Base-by-base conservation (phyloP, 2,888 invertebrate species). In the Chrysina gloriosa region DNA sequence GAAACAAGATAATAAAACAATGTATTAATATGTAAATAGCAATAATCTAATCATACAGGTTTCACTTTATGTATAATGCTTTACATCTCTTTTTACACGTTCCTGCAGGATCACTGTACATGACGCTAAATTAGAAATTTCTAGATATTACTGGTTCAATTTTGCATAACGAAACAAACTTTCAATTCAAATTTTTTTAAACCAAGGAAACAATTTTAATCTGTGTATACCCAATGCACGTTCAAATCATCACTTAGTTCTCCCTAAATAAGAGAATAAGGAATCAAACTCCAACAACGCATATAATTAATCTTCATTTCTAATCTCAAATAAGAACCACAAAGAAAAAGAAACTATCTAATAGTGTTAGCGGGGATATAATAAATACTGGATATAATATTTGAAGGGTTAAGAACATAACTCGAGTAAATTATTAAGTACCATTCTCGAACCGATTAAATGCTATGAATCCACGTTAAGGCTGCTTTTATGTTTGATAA, bases 391-490 rank as follows among this genome's bases (percentile, higher is more conserved):
- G 19, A 21, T 45, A 45, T 21, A 14, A 6, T 45, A 45, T 45
- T 45, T 9, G 21, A 9, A 2, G 21, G 7, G 21, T 45, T 45
- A 45, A 21, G 9, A 16, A 45, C 9, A 52, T 29, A 31, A 31
- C 14, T 52, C 16, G 3, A 45, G n/a, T 31, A 31, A 34, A 52
- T n/a, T n/a, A 7, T 29, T 52, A 16, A 52, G 29, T 31, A 52
- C 52, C 52, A 19, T 1, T 21, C n/a, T 23, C 5, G 45, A 61
- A 11, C 16, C 21, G 42, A 42, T 16, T 61, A 61, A 71, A 83
- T 82, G 72, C 79, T 80, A 48, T 89, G 88, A 71, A 91, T 89
- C 90, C 90, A 92, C 65, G 83, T 82, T 3, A 92, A 82, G 1
- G 90, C 90, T 36, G 86, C 84, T 68, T 86, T 86, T 69, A 92